These are phyloP conservation scores for Microhierax caerulescens DNA, from an alignment of 2,797 vertebrate genomes.

Conservation along the genomic window DNA sequence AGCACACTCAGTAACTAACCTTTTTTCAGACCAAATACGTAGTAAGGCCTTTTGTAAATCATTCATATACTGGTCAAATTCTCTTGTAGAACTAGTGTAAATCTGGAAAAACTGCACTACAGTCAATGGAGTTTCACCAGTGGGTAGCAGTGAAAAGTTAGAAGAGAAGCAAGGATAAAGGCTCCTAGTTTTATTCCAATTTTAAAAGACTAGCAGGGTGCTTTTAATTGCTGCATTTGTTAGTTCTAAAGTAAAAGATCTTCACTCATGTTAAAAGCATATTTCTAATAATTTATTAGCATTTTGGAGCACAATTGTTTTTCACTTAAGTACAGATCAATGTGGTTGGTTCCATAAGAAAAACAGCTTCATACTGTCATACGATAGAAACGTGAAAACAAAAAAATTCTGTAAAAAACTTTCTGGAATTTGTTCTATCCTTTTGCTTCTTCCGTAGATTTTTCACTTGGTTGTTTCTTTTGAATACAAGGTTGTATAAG, in stretches of 20 bases:
- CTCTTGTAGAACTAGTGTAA: neutral
- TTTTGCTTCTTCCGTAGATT: constrained; percentile 49
- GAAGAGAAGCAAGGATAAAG: neutral
- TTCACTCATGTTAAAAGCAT: neutral
- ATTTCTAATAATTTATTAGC: neutral
- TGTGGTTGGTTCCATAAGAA: neutral
- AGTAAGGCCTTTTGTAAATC: neutral
- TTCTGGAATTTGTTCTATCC: constrained; percentile 36
- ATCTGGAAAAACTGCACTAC: constrained; percentile 39
- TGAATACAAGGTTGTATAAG: constrained; percentile 76
- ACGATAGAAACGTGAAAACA: neutral
- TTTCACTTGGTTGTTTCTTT: constrained; percentile 68
- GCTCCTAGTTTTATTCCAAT: neutral
- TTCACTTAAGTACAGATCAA: neutral
- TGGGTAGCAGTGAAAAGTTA: neutral
- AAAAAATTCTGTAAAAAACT: neutral
- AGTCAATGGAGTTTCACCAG: constrained; percentile 17
- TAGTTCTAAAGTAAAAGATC: constrained; percentile 5
- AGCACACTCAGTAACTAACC: neutral
- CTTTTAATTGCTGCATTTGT: neutral
- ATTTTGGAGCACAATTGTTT: neutral
- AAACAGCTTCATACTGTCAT: neutral
- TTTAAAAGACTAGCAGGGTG: neutral
- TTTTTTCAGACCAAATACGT: neutral
- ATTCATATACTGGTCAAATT: neutral